Evolutionary conservation across 92 coral and sea anemone genomes (phyloP), one percentile per base, ranked within the genome.

Genomic region (Chrysogorgia sp.): DNA sequence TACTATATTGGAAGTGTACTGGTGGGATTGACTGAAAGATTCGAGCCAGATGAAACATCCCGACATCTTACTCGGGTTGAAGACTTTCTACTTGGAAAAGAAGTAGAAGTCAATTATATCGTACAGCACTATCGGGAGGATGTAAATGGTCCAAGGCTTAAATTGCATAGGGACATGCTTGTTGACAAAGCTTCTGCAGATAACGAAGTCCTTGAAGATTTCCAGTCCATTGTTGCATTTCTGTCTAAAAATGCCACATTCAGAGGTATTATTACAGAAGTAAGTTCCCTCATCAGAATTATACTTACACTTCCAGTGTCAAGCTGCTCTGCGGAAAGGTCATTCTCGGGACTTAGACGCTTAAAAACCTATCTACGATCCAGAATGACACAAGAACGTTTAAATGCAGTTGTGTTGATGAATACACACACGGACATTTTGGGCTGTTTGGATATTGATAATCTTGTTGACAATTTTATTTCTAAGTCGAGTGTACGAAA

Each of bases 281-380:
- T 43, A 45, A 68, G 75, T 28, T 37, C 25, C 19, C 59, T 68
- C 33, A 50, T 68, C 47, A 68, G 75, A 31, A 45, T 68, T 47
- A 52, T 68, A 47, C 53, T 68, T 49, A 43, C 75, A 25, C 75
- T 68, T 68, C 75, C 75, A 68, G 58, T 68, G 35, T 68, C 75
- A 68, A 68, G 75, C 59, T 68, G 75, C 75, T 20, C 35, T 7
- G 75, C 58, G 21, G 75, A 68, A 68, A 68, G 75, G 58, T 68
- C 75, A 24, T 68, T 68, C 37, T 68, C 58, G n/a, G 75, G 59
- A 68, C 75, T 68, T 28, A 43, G 59, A 48, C 58, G 75, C 41
- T 68, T 43, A 68, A 68, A 68, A 48, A 68, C 75, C 75, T 68
- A 68, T 68, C 59, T 68, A 48, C 75, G 75, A 68, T 45, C 59